phyloP scores from a whole-genome alignment of 2,888 invertebrate genomes.

The Sturmia bella region DNA sequence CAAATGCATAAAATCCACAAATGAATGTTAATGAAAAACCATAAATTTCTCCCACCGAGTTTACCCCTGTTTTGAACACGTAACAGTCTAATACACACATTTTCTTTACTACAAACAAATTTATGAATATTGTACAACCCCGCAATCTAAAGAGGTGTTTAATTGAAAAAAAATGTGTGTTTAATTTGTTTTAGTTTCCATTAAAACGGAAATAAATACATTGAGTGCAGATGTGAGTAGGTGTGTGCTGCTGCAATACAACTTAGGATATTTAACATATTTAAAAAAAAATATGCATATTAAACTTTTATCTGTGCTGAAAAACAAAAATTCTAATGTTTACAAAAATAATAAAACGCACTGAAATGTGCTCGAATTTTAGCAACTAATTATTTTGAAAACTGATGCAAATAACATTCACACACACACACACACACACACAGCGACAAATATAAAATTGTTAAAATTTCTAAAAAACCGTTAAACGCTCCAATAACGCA shows the following conservation, averaged over 20 bases:
- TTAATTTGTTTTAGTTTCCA: not conserved
- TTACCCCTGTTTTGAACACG: not conserved
- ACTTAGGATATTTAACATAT: too few species aligned
- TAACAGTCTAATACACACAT: slow-evolving; percentile 23
- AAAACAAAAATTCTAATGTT: slow-evolving; percentile 12
- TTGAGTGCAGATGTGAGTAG: too few species aligned
- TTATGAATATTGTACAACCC: not conserved
- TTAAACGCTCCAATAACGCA: slow-evolving; percentile 46
- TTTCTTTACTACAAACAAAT: slow-evolving; percentile 3
- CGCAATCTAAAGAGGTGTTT: not conserved
- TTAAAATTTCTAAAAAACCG: slow-evolving; percentile 16
- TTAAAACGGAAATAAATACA: too few species aligned
- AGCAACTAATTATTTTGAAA: slow-evolving; percentile 63
- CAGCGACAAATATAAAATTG: not conserved
- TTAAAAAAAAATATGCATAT: too few species aligned
- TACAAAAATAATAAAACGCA: slow-evolving; percentile 29
- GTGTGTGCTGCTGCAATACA: too few species aligned
- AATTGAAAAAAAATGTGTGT: slow-evolving; percentile 1
- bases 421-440: not conserved
- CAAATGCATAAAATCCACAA: slow-evolving; percentile 48
- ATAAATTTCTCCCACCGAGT: not conserved
- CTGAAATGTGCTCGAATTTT: slow-evolving; percentile 44
- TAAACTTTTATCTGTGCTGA: not conserved
- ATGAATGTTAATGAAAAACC: slow-evolving; percentile 30
- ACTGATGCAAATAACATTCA: slow-evolving; percentile 1